These are phyloP conservation scores for Semotilus atromaculatus DNA, from an alignment of 2,797 vertebrate species.

Conservation along the genomic window DNA sequence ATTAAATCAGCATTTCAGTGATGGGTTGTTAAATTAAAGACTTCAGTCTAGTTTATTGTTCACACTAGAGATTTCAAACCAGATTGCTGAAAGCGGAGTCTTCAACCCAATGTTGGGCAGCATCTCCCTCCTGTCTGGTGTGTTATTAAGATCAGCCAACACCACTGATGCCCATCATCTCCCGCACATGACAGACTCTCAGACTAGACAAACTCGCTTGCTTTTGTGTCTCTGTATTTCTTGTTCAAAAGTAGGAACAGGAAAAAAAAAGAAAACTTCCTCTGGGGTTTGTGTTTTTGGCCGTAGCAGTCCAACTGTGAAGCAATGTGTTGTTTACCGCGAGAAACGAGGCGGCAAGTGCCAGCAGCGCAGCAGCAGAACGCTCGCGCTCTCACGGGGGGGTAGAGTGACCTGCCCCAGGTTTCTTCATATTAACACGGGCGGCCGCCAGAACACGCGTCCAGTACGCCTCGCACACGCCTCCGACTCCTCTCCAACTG, in stretches of 20 bases:
- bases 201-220: constrained; percentile 46
- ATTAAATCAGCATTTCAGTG: constrained; percentile 14
- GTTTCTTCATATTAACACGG: constrained; percentile 83
- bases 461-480: constrained; percentile 73
- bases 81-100: constrained; percentile 58
- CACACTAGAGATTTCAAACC: constrained; percentile 56
- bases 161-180: constrained; percentile 52
- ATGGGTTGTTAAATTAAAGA: constrained; percentile 21
- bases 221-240: constrained; percentile 57
- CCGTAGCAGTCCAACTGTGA: constrained; percentile 81
- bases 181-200: constrained; percentile 56
- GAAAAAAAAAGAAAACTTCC: constrained; percentile 75
- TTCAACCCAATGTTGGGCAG: constrained; percentile 56
- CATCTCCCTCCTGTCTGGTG: constrained; percentile 55
- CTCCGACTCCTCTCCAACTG: constrained; percentile 54
- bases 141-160: constrained; percentile 59
- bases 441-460: constrained; percentile 76
- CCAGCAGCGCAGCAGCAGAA: constrained; percentile 81
- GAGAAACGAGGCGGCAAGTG: constrained; percentile 69
- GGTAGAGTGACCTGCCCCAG: constrained; percentile 81
- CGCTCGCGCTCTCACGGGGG: constrained; percentile 67
- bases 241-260: constrained; percentile 65
- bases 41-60: constrained; percentile 43
- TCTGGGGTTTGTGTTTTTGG: constrained; percentile 73
- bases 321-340: constrained; percentile 87